phyloP scores from a whole-genome alignment of 2,113 vertebrate species.

The Epinephelus cyanopodus region DNA sequence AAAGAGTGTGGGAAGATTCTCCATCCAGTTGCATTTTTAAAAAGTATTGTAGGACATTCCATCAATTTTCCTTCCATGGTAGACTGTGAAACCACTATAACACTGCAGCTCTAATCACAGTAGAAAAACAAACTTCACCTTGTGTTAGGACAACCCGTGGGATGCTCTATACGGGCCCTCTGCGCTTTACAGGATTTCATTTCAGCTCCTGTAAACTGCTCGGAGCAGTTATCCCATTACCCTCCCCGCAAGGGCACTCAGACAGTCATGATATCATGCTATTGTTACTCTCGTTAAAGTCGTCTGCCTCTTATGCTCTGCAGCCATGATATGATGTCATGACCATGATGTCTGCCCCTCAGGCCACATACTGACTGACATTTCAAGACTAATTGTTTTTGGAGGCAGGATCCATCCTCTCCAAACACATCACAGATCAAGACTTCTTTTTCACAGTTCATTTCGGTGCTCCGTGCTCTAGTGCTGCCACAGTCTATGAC shows the following conservation, averaged over 20 bases:
- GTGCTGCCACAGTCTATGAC: slow-evolving; percentile 5
- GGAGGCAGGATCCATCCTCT: slow-evolving; percentile 19
- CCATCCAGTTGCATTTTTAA: no score
- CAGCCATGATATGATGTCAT: slow-evolving; percentile 65
- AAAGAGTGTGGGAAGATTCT: no score
- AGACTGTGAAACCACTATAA: no score
- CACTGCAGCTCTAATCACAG: background rate
- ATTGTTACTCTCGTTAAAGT: slow-evolving; percentile 73
- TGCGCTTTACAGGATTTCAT: slow-evolving; percentile 44
- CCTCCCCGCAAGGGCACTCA: slow-evolving; percentile 58
- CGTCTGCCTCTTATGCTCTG: slow-evolving; percentile 39
- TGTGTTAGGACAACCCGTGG: slow-evolving; percentile 20
- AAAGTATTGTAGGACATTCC: no score
- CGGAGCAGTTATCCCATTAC: slow-evolving; percentile 66
- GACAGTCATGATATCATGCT: slow-evolving; percentile 74
- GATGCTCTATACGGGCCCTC: slow-evolving; percentile 23
- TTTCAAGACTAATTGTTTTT: slow-evolving; percentile 36
- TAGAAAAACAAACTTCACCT: slow-evolving; percentile 10
- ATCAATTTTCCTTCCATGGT: no score
- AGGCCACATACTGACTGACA: slow-evolving; percentile 39
- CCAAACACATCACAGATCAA: slow-evolving; percentile 16
- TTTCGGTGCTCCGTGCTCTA: background rate
- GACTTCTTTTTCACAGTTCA: slow-evolving; percentile 6
- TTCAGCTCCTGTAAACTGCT: slow-evolving; percentile 67
- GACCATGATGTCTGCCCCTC: slow-evolving; percentile 41